Evolutionary conservation across 2,888 invertebrate genomes (phyloP).

Genomic region (Leptopilina syphax): DNA sequence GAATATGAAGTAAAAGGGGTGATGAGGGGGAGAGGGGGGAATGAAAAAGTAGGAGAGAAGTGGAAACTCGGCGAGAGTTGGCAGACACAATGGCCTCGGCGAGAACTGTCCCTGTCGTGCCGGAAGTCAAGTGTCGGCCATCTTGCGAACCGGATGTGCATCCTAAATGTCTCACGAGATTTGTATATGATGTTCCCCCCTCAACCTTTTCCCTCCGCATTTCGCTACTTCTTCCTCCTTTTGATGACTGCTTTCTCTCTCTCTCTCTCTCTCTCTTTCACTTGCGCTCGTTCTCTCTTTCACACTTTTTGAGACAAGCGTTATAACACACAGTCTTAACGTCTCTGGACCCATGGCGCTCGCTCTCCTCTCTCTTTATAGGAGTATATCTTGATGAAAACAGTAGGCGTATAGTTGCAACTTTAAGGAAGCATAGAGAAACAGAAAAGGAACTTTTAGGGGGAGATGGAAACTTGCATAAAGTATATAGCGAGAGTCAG

Average conservation of each 20-base stretch:
- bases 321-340: constrained; percentile 22
- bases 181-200: constrained; percentile 63
- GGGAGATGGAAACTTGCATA: constrained; percentile 49
- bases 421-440: constrained; percentile 43
- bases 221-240: not conserved
- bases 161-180: constrained; percentile 72
- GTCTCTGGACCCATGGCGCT: not conserved
- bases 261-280: constrained; percentile 41
- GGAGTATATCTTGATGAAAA: not conserved
- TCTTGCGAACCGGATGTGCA: constrained; percentile 72
- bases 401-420: constrained; percentile 21
- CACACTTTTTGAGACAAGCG: constrained; percentile 42
- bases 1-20: constrained; percentile 33
- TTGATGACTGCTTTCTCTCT: constrained; percentile 19
- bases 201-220: constrained; percentile 26
- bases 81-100: constrained; percentile 66
- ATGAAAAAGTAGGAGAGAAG: constrained; percentile 37
- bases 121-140: constrained; percentile 72
- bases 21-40: constrained; percentile 2
- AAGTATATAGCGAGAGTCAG: constrained; percentile 48
- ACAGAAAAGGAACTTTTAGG: constrained; percentile 37
- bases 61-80: constrained; percentile 52
- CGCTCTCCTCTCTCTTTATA: not conserved
- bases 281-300: constrained; percentile 18
- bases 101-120: constrained; percentile 63